A percentile compares a stretch with the other conserved stretches of the same genome.
Evolutionary conservation across 2,113 vertebrate species (phyloP).

Genomic region (Takifugu bimaculatus): DNA sequence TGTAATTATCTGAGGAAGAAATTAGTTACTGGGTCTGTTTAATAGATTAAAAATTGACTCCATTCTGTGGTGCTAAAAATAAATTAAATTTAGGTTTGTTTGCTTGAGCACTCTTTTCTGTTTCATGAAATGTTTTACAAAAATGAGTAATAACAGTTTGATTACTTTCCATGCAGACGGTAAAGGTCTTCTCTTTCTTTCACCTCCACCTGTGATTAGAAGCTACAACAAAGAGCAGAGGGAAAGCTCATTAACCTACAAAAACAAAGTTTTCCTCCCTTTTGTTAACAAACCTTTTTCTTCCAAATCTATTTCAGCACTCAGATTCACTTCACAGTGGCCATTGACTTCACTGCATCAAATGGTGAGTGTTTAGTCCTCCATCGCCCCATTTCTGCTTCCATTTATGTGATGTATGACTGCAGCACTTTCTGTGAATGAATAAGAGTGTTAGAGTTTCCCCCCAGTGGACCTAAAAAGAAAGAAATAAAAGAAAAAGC

Average conservation of each 20-base stretch:
- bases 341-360: slow-evolving; percentile 95
- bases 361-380: slow-evolving; percentile 81
- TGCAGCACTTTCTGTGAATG: slow-evolving; percentile 24
- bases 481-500: neutral
- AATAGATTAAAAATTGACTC: too few species aligned
- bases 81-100: too few species aligned
- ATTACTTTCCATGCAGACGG: neutral
- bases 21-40: too few species aligned
- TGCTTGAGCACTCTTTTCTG: too few species aligned
- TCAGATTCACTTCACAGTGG: slow-evolving; percentile 96
- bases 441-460: slow-evolving; percentile 1
- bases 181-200: slow-evolving; percentile 9
- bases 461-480: neutral
- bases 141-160: neutral
- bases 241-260: slow-evolving; percentile 39
- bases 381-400: slow-evolving; percentile 11
- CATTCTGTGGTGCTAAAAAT: too few species aligned
- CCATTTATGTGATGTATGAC: slow-evolving; percentile 31
- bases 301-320: slow-evolving; percentile 74
- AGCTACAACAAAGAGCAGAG: slow-evolving; percentile 7
- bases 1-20: too few species aligned
- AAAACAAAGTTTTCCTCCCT: slow-evolving; percentile 27
- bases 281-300: slow-evolving; percentile 40
- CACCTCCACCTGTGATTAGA: slow-evolving; percentile 15
- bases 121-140: too few species aligned